These are phyloP conservation scores for Tiphia femorata DNA, from an alignment of 2,888 invertebrate species.

Conservation along the genomic window DNA sequence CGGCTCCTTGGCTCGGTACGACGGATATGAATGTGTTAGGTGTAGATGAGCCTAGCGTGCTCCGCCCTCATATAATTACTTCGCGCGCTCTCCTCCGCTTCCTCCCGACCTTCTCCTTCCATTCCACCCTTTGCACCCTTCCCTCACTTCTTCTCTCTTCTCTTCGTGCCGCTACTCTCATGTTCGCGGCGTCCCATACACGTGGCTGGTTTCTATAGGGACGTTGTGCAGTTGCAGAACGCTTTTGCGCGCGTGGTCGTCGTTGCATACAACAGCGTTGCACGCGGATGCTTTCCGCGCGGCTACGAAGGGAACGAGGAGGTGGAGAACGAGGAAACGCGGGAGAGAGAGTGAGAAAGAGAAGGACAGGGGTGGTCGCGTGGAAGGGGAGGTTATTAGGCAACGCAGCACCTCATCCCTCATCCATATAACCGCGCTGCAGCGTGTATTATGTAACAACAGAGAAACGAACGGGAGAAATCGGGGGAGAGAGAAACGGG, in stretches of 20 bases:
- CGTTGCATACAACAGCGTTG: background rate
- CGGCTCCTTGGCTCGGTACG: slow-evolving; percentile 35
- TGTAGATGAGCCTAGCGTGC: slow-evolving; percentile 55
- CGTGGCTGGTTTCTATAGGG: background rate
- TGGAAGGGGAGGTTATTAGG: slow-evolving; percentile 64
- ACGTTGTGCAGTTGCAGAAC: background rate
- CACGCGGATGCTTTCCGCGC: background rate
- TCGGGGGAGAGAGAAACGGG: slow-evolving; percentile 33
- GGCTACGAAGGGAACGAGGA: background rate
- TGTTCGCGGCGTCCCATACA: background rate
- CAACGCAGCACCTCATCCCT: slow-evolving; percentile 68
- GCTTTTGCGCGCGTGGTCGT: background rate
- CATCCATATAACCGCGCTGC: slow-evolving; percentile 66
- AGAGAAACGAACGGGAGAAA: slow-evolving; percentile 64
- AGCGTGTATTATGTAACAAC: slow-evolving; percentile 69
- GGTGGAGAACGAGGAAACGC: background rate
- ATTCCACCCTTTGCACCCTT: slow-evolving; percentile 15
- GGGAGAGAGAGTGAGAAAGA: slow-evolving; percentile 27
- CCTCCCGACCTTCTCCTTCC: background rate
- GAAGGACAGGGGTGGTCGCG: slow-evolving; percentile 39
- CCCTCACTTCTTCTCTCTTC: background rate
- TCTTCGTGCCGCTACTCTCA: slow-evolving; percentile 8
- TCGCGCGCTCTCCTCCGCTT: slow-evolving; percentile 34
- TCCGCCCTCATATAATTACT: slow-evolving; percentile 64
- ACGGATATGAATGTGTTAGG: slow-evolving; percentile 38